A percentile compares a stretch with the other conserved stretches of the same genome.
phyloP scores from a whole-genome alignment of 2,113 vertebrate species.

The Balaeniceps rex region DNA sequence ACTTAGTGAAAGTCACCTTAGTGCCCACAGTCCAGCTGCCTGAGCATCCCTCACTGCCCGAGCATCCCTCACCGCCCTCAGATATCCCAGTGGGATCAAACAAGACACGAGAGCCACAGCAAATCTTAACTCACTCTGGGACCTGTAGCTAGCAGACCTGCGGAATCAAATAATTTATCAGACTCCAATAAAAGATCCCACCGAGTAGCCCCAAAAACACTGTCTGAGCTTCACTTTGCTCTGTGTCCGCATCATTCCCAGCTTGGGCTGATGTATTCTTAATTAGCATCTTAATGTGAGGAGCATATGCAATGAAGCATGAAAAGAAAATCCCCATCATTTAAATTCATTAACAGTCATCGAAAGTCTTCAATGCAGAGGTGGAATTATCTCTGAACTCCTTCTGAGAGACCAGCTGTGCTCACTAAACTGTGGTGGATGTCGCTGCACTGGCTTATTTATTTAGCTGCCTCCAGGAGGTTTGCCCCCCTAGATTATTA shows the following conservation, averaged over 20 bases:
- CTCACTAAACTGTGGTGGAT: background rate
- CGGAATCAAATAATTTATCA: conserved; percentile 5
- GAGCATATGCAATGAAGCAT: conserved; percentile 69
- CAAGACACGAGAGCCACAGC: background rate
- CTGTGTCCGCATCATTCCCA: background rate
- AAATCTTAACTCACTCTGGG: background rate
- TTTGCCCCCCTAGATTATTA: background rate
- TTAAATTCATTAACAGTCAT: conserved; percentile 78
- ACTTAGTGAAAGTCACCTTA: background rate
- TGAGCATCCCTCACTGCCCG: background rate
- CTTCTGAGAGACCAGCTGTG: conserved; percentile 69
- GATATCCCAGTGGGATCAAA: background rate
- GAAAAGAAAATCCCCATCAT: conserved; percentile 73
- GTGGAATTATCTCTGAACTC: conserved; percentile 70
- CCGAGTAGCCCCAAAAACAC: background rate
- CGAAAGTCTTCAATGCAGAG: conserved; percentile 61
- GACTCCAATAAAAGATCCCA: background rate
- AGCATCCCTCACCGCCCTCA: background rate
- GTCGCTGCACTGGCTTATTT: background rate
- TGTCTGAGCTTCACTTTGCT: conserved; percentile 15
- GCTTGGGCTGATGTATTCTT: conserved; percentile 51
- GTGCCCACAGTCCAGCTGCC: background rate
- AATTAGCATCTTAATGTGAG: conserved; percentile 74
- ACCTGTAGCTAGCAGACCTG: background rate
- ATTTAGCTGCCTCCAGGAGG: background rate